Conservation (phyloP, 2,888 invertebrate species). For the Lasioglossum pauxillum region DNA sequence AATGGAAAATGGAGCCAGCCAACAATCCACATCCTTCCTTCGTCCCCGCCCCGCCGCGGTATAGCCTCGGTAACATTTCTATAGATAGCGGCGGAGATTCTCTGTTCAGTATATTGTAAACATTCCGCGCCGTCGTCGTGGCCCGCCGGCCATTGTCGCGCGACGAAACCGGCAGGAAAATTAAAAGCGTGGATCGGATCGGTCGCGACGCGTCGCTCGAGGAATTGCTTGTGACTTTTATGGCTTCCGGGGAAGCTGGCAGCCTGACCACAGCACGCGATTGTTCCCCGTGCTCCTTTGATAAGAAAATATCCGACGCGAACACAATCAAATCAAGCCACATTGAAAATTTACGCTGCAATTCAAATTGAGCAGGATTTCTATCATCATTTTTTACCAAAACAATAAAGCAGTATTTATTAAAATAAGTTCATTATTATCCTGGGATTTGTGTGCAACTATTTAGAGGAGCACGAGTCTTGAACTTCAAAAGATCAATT, state of each 20-base stretch:
- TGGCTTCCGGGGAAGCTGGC: background rate
- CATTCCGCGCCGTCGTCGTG: constrained; percentile 35
- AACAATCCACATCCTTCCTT: constrained; percentile 40
- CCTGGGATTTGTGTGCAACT: background rate
- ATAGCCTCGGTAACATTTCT: constrained; percentile 28
- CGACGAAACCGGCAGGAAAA: constrained; percentile 15
- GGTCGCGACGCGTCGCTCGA: background rate
- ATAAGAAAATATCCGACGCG: background rate
- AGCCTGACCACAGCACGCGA: background rate
- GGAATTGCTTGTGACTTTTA: background rate
- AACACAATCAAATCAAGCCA: background rate
- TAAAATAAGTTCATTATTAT: background rate
- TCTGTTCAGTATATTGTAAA: constrained; percentile 55
- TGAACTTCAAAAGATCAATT: background rate
- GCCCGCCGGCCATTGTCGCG: constrained; percentile 25
- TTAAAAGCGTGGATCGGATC: constrained; percentile 37
- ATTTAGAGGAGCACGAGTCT: background rate
- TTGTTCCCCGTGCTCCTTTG: background rate
- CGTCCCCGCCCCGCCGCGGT: background rate
- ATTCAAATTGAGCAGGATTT: background rate
- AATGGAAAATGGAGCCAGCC: constrained; percentile 52
- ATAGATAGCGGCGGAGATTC: constrained; percentile 32
- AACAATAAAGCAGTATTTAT: background rate
- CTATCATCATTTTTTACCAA: background rate
- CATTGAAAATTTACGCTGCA: background rate